A percentile compares a stretch with the other conserved stretches of the same genome.
These are phyloP conservation scores for Tapirus terrestris DNA, from an alignment of 2,113 vertebrate species.

Conservation along the genomic window DNA sequence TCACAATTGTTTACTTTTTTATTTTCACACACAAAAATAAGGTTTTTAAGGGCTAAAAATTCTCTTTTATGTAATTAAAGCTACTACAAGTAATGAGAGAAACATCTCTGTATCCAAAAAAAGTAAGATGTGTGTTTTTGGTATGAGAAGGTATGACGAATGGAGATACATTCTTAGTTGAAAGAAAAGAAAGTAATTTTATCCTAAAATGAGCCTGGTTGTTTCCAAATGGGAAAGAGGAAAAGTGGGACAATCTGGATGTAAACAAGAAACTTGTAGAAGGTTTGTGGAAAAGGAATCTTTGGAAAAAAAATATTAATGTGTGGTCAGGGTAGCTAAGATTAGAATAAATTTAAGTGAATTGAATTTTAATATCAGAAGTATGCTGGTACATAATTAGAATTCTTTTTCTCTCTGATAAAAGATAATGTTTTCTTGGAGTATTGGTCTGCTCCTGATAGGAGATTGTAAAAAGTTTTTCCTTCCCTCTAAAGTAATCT, in stretches of 20 bases:
- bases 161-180: too few relatives aligned
- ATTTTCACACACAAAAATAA: not conserved
- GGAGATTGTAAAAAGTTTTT: not conserved
- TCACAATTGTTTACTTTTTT: not conserved
- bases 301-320: not conserved
- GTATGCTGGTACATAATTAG: not conserved
- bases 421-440: not conserved
- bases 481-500: too few relatives aligned
- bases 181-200: too few relatives aligned
- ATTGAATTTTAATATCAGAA: not conserved
- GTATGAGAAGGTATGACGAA: too few relatives aligned
- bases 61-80: too few relatives aligned
- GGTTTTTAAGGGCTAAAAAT: not conserved
- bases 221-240: too few relatives aligned
- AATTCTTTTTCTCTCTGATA: not conserved
- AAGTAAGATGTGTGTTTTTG: too few relatives aligned
- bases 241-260: too few relatives aligned
- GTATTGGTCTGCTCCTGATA: not conserved
- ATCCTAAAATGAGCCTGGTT: too few relatives aligned
- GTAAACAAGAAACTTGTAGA: not conserved
- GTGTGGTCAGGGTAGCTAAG: not conserved
- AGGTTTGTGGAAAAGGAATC: not conserved
- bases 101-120: too few relatives aligned
- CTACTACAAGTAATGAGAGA: too few relatives aligned
- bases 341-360: not conserved